Base-by-base conservation (phyloP, 2,797 vertebrate genomes). In the Pseudomugil tenellus region DNA sequence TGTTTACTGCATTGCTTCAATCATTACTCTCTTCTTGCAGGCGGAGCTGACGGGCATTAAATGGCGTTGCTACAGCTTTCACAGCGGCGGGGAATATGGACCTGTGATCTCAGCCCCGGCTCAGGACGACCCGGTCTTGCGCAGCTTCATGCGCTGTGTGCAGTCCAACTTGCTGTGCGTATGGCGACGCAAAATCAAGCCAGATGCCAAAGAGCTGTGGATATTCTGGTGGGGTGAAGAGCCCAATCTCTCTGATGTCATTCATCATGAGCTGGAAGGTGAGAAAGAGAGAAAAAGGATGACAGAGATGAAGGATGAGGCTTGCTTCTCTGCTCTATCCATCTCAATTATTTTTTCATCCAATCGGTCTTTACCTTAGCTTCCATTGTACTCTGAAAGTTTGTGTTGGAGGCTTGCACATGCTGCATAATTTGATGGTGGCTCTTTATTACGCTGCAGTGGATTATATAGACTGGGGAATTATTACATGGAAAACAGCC, bases 161-260 rank as follows among this genome's bases (percentile, higher is more conserved):
- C 97, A 96, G 91, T 96, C 96, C 92, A 98, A 99, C 88, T 92
- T 99, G 93, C 95, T 99, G 37, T 98, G 97, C 28, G 97, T 99
- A 49, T 99, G 98, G 98, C 95, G 97, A 32, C 96, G 98, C 4
- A 96, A 97, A 29, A 95, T 96, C 93, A 97, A 95, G 85, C 97
- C 98, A 1, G 92, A 94, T 10, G 91, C 92, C 88, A 99, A 98
- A 92, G 96, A 99, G 72, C 94, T 99, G 48, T 99, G 98, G 98
- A 97, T 99, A 92, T 99, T 98, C 95, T 99, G 98, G 98, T 99
- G 98, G 97, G 98, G 98, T 3, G 98, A 99, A 0, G 96, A 98
- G 74, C 97, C 97, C 66, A 97, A 97, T 84, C 95, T 99, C 35
- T 92, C 93, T 0, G 95, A 97, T 61, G 94, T 98, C 87, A 99